Base-by-base conservation (phyloP, 2,113 vertebrate genomes). In the Hemicordylus capensis region DNA sequence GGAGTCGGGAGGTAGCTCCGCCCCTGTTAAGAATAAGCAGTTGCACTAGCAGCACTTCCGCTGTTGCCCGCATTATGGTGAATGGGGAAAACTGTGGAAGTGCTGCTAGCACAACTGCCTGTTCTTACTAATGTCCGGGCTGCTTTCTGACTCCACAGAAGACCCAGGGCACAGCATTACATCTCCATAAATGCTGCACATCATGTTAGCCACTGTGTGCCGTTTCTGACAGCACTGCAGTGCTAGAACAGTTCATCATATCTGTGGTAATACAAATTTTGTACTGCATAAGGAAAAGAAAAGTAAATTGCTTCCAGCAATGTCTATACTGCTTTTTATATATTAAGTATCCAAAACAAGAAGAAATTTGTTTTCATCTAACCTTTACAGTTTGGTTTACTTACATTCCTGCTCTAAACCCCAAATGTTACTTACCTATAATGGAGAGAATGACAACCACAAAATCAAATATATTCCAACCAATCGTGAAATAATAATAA, bases 391-490 rank as follows among this genome's bases (percentile, higher is more conserved):
- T 1, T 6, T 58, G 12, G 19, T 39, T 67, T 56, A 72, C 80
- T 1, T 79, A 10, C 11, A 80, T 34, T 75, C 39, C 42, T 9
- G 28, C 42, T 80, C 87, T 86, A 48, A 67, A 86, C 87, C 19
- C 11, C 61, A 88, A 80, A 34, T 63, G 12, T 26, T 88, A 90
- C 98, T 96, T 98, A 99, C 99, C 98, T 85, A 98, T 94, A 94
- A 99, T 97, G 81, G 99, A 99, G 83, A 99, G 95, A 93, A 99
- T 97, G 85, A 99, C 98, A 56, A 99, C 98, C 84, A 99, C 96
- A 94, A 99, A 98, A 94, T 99, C 99, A 95, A 99, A 99, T 81
- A 99, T 95, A 93, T 99, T 99, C 98, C 98, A 99, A 59, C 98
- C 98, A 80, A 97, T 83, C 44, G 97, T 99, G 95, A 99, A 99